Percentiles rank a stretch among this genome's conserved stretches.
Conservation (phyloP, 2,888 invertebrate species). For the Polyommatus iphigenia region DNA sequence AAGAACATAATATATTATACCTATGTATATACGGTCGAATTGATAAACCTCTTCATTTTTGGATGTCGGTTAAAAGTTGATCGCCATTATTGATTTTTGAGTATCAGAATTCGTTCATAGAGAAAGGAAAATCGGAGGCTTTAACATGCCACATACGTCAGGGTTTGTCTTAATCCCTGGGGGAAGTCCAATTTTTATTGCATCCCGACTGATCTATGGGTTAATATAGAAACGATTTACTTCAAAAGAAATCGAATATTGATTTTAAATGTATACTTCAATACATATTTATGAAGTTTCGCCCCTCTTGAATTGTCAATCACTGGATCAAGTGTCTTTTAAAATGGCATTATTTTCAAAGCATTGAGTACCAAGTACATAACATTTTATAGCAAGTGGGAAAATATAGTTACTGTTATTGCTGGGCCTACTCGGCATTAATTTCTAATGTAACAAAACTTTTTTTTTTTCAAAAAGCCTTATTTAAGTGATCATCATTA, state of each 20-base stretch:
- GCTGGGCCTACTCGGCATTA: not conserved
- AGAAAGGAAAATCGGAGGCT: constrained; percentile 67
- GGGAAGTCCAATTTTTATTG: constrained; percentile 76
- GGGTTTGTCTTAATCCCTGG: constrained; percentile 73
- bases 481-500: not conserved
- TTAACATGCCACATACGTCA: constrained; percentile 74
- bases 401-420: not conserved
- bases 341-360: constrained; percentile 1
- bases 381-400: not conserved
- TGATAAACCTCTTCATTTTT: not conserved
- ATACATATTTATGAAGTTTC: constrained; percentile 24
- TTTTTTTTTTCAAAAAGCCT: not conserved
- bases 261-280: constrained; percentile 44
- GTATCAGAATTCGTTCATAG: constrained; percentile 58
- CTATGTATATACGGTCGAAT: too few species aligned
- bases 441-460: not conserved
- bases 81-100: constrained; percentile 66
- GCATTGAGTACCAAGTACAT: not conserved
- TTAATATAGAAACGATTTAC: constrained; percentile 69
- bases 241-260: constrained; percentile 59
- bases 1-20: too few species aligned
- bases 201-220: constrained; percentile 69
- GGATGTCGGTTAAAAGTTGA: constrained; percentile 28
- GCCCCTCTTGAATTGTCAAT: constrained; percentile 10
- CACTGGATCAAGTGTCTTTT: constrained; percentile 8